These are phyloP conservation scores for Gorsachius goisagi DNA, from an alignment of 2,113 vertebrate species.

Conservation along the genomic window DNA sequence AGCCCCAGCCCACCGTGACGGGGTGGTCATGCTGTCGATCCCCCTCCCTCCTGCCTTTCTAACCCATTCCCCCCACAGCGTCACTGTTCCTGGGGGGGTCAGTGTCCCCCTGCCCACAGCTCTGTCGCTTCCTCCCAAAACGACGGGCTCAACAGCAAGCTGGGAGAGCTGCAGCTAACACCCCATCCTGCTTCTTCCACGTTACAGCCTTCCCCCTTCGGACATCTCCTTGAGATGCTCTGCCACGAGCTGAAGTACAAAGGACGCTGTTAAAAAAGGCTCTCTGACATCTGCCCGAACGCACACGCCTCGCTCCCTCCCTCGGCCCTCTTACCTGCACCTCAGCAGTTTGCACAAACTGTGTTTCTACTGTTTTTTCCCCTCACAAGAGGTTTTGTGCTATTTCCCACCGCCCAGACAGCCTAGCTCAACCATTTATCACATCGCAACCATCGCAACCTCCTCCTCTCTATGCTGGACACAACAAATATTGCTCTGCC, in stretches of 20 bases:
- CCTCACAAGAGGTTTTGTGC: not conserved
- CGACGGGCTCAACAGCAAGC: accelerated
- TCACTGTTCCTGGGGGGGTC: not conserved
- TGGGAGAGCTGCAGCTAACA: not conserved
- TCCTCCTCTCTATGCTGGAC: not conserved
- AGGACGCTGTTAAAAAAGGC: not conserved
- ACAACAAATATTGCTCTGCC: not conserved
- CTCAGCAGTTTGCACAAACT: not conserved
- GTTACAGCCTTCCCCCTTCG: not conserved
- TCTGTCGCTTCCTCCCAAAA: accelerated
- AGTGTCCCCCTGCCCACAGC: not conserved
- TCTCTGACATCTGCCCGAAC: not conserved
- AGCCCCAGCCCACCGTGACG: not conserved
- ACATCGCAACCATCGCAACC: accelerated
- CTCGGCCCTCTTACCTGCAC: not conserved
- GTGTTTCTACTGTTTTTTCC: not conserved
- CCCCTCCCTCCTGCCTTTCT: not conserved
- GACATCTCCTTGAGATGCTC: not conserved
- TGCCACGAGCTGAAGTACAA: not conserved
- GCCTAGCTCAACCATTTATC: not conserved
- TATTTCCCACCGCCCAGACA: not conserved
- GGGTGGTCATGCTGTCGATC: accelerated
- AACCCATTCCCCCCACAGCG: accelerated
- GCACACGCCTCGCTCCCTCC: accelerated
- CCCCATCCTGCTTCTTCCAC: not conserved